Conservation (phyloP, 2,888 invertebrate species). For the Drosophila falleni region DNA sequence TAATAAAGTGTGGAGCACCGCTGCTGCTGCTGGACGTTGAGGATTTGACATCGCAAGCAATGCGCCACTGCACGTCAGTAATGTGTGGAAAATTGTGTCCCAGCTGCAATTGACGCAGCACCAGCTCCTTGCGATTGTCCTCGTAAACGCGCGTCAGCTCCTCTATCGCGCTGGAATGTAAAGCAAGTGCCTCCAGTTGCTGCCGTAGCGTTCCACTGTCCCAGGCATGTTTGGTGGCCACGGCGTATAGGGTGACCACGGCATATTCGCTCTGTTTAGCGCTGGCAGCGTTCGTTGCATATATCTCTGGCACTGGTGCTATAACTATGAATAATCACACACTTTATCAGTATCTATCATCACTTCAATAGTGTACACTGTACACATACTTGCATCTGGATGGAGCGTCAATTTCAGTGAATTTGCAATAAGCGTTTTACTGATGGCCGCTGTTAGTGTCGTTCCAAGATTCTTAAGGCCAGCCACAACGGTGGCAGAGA, state of each 20-base stretch:
- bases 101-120: slow-evolving; percentile 79
- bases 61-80: slow-evolving; percentile 85
- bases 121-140: slow-evolving; percentile 81
- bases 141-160: slow-evolving; percentile 83
- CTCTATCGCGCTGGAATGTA: slow-evolving; percentile 73
- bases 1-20: slow-evolving; percentile 81
- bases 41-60: slow-evolving; percentile 84
- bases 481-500: slow-evolving; percentile 81
- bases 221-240: slow-evolving; percentile 82
- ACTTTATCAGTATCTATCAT: neutral
- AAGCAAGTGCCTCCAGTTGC: slow-evolving; percentile 73
- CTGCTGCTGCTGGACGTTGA: slow-evolving; percentile 81
- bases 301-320: slow-evolving; percentile 84
- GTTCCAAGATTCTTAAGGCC: slow-evolving; percentile 82
- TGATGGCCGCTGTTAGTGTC: slow-evolving; percentile 73
- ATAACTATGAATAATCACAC: slow-evolving; percentile 73
- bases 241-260: slow-evolving; percentile 80
- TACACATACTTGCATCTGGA: slow-evolving; percentile 83
- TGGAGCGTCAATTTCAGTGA: slow-evolving; percentile 83
- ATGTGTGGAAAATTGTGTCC: slow-evolving; percentile 83
- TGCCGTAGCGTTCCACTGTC: slow-evolving; percentile 76
- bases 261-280: slow-evolving; percentile 85
- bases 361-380: too few species aligned
- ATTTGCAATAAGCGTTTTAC: slow-evolving; percentile 83
- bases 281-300: slow-evolving; percentile 82